Base-by-base conservation (phyloP, 2,113 vertebrate genomes). In the Hydrolagus affinis region DNA sequence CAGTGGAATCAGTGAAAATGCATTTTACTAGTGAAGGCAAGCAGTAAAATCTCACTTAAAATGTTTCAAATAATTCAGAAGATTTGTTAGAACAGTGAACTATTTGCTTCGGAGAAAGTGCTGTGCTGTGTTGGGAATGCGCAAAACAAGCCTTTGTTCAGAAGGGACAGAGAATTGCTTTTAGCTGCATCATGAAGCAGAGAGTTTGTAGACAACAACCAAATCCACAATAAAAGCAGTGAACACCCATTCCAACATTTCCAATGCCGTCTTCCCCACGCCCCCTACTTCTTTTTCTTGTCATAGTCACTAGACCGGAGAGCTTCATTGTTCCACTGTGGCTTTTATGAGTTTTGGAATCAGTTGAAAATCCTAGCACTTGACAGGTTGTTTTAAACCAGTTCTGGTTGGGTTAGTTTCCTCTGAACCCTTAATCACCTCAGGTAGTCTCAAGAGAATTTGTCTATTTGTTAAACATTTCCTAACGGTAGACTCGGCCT, bases 351-450 rank as follows among this genome's bases (percentile, higher is more conserved):
- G 66, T 9, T 85, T 86, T 21, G 25, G 64, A 86, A 85, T 75
- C 8, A 8, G 19, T 68, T 59, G 28, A 25, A 86, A 77, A 25
- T 77, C 23, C 4, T 77, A 17, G 73, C 70, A 28, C 66, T 83
- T 19, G 21, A 44, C 73, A 59, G 60, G 64, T 86, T 75, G 78
- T 83, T 85, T 86, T 57, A 75, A 75, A 23, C 80, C n/a, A 59
- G 71, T 30, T 30, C 59, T 85, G 80, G 30, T 68, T 85, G 72
- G 28, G 25, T 86, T 64, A 14, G 32, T 75, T 75, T 68, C 62
- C 74, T 72, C 57, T 85, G 32, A 86, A 68, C 80, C 66, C 75
- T 70, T 69, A 7, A 23, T 86, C 69, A 83, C 77, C 56, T 85
- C 66, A 32, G 7, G n/a, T 71, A 23, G 66, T 62, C 68, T 83